Percentiles rank a stretch among this genome's conserved stretches.
phyloP scores from a whole-genome alignment of 2,797 vertebrate species.

The Liasis olivaceus region DNA sequence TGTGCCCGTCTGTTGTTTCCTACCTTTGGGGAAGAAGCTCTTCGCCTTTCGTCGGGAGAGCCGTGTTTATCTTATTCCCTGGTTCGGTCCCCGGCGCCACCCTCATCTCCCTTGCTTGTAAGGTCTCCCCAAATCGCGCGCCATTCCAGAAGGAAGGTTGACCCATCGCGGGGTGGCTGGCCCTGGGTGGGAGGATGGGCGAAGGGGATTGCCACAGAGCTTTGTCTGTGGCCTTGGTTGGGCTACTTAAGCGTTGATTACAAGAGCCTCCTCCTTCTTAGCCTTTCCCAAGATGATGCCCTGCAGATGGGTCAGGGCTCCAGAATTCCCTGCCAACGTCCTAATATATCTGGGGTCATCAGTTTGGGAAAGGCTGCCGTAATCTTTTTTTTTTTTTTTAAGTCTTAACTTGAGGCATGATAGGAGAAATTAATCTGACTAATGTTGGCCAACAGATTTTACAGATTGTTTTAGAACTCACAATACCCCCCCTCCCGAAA shows the following conservation, averaged over 20 bases:
- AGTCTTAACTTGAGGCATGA: background rate
- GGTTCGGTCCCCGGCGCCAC: no score
- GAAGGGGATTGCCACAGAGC: background rate
- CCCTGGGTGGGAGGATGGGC: background rate
- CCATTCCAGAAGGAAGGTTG: no score
- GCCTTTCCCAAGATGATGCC: background rate
- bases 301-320: no score
- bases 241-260: background rate
- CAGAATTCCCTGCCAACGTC: background rate
- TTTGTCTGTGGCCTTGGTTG: background rate
- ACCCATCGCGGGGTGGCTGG: no score
- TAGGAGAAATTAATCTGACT: background rate
- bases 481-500: fast-evolving
- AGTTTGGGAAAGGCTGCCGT: background rate
- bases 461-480: background rate
- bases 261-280: background rate
- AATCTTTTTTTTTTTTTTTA: no score
- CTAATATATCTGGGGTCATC: background rate
- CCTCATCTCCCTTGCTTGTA: no score
- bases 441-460: background rate
- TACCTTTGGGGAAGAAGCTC: background rate
- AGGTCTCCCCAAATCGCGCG: background rate
- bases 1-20: background rate
- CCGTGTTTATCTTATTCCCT: background rate
- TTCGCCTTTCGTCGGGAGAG: background rate